Evolutionary conservation across 2,888 invertebrate species (phyloP), one percentile per base, ranked within the genome.

Genomic region (Tinea pellionella): DNA sequence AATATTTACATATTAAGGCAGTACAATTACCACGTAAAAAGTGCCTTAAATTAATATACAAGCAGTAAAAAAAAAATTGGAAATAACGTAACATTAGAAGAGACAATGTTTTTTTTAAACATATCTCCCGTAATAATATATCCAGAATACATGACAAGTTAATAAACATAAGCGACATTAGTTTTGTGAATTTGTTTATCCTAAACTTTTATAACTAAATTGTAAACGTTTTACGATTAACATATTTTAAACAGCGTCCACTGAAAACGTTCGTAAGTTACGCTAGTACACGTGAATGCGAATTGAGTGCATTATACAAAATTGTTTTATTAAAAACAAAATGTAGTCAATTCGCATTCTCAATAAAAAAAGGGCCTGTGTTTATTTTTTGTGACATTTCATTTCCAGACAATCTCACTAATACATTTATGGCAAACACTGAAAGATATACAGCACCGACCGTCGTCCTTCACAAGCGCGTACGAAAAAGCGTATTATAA

Each of bases 111-210:
- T 59, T 53, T 24, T 75, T 74, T 24, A 73, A 70, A 69, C 59
- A 69, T 73, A 73, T 75, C 72, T 73, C 65, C 74, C 6, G 72
- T 73, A 75, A 75, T 74, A 71, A 75, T 47, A 75, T 69, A 75
- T 80, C 80, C 84, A 83, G 83, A 84, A 83, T 75, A 80, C 78
- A 78, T 82, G 83, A 81, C 73, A 73, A 79, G 82, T 84, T 85
- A 85, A 81, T 71, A 81, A n/a, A 84, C 81, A 74, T 79, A 85
- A 86, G 84, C 84, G 76, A 80, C 72, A 84, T 85, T 87, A 87
- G 85, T 86, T 47, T 86, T 84, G 86, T 87, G 85, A 85, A 85
- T 80, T 73, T 80, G 79, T 86, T 24, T 84, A 84, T 74, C 73
- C 72, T 37, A 37, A 67, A 62, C 9, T 37, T 37, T 37, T 12